A percentile compares a stretch with the other conserved stretches of the same genome.
These are phyloP conservation scores for Dufourea novaeangliae DNA, from an alignment of 1,140 invertebrate species.

Conservation along the genomic window DNA sequence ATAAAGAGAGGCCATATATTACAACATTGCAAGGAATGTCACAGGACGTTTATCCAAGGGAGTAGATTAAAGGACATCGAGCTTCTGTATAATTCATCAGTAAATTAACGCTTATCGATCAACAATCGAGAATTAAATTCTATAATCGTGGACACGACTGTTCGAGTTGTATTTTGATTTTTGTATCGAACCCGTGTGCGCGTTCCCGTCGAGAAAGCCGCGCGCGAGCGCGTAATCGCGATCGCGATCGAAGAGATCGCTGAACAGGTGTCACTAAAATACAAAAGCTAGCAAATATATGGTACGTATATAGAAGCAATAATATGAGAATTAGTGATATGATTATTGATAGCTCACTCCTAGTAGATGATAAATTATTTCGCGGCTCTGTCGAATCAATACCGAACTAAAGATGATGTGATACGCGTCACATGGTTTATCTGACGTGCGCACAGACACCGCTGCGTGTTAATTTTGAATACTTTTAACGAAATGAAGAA, in stretches of 20 bases:
- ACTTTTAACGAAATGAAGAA: too few species aligned
- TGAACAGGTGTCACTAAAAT: constrained; percentile 51
- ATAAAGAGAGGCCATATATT: constrained; percentile 43
- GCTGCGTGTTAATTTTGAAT: constrained; percentile 17
- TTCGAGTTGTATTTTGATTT: constrained; percentile 55
- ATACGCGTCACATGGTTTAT: background rate
- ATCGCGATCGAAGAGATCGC: constrained; percentile 35
- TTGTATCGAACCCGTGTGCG: constrained; percentile 27
- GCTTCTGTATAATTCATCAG: constrained; percentile 21
- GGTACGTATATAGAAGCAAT: constrained; percentile 50
- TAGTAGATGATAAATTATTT: constrained; percentile 29
- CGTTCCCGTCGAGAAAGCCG: constrained; percentile 3
- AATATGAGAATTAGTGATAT: constrained; percentile 50
- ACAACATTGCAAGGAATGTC: constrained; percentile 52
- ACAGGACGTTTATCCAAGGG: constrained; percentile 23
- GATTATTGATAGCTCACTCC: constrained; percentile 46
- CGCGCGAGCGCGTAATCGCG: constrained; percentile 4
- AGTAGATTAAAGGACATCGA: constrained; percentile 14
- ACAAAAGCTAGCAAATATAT: constrained; percentile 56
- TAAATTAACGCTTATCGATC: constrained; percentile 47
- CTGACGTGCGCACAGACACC: background rate
- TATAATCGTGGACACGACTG: constrained; percentile 22
- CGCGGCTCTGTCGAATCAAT: constrained; percentile 16
- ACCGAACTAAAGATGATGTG: background rate
- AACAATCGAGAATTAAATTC: constrained; percentile 41